Base-by-base conservation (phyloP, 2,888 invertebrate species). In the Drosophila greeni region DNA sequence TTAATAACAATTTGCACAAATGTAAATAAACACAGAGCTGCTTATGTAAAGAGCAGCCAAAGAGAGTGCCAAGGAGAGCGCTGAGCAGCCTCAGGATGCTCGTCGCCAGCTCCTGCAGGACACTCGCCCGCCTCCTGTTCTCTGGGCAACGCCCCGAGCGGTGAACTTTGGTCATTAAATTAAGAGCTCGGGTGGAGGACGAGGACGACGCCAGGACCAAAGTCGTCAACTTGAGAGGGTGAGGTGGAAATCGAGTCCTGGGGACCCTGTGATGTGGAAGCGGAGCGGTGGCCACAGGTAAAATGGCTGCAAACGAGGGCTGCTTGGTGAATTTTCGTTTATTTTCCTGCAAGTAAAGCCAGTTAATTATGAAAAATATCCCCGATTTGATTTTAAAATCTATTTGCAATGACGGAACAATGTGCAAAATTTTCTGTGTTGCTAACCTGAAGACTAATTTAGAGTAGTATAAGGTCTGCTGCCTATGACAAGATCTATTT, bases 1-100 rank as follows among this genome's bases (percentile, higher is more conserved):
- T 82, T 81, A 82, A 82, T 83, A 82, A 81, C 81, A 82, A 83
- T 82, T 82, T 82, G 81, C 83, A 74, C 76, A 74, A 82, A 82
- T 79, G 76, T 82, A 82, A 82, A 82, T 82, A 82, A 82, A 83
- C 81, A 76, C 70, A 73, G 53, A 55, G 75, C 70, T 78, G 72
- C 74, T 80, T 80, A 80, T 75, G 78, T 74, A 78, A 80, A 78
- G 68, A n/a, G n/a, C 60, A 60, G 54, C 40, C 26, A 3, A 54
- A 34, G 26, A 55, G 45, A 29, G 47, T n/a, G n/a, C n/a, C n/a
- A n/a, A n/a, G n/a, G n/a, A n/a, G n/a, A n/a, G n/a, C n/a, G n/a
- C n/a, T n/a, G n/a, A n/a, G n/a, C n/a, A n/a, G n/a, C n/a, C n/a
- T n/a, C n/a, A n/a, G n/a, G 40, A 40, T 31, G 31, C 18, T 34